Conservation (phyloP, 2,113 vertebrate species). For the Pelobates fuscus region DNA sequence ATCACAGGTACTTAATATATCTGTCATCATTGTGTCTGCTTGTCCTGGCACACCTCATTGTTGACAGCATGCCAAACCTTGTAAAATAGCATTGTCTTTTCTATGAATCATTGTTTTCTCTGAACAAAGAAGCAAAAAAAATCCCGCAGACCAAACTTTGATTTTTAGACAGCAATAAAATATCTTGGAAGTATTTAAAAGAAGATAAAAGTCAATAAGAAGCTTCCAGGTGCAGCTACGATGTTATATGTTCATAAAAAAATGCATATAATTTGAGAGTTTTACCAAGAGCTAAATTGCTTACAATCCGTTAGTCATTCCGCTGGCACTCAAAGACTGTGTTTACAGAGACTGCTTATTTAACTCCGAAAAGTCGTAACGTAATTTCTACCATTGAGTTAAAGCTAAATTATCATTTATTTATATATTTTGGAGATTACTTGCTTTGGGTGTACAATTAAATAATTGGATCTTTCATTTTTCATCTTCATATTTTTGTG, state of each 20-base stretch:
- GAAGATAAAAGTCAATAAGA: conserved; percentile 45
- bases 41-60: conserved; percentile 58
- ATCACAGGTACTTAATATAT: conserved; percentile 59
- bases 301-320: neutral
- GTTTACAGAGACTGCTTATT: too few relatives aligned
- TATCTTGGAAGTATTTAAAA: conserved; percentile 36
- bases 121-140: too few relatives aligned
- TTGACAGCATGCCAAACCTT: conserved; percentile 57
- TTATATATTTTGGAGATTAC: too few relatives aligned
- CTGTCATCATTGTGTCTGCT: conserved; percentile 61
- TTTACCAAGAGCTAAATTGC: neutral
- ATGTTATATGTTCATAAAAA: conserved; percentile 13
- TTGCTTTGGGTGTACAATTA: too few relatives aligned
- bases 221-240: conserved; percentile 8
- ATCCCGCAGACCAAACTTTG: conserved; percentile 44
- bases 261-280: conserved; percentile 1
- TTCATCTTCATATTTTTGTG: too few relatives aligned
- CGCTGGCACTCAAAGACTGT: neutral
- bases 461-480: too few relatives aligned
- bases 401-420: too few relatives aligned
- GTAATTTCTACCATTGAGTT: too few relatives aligned
- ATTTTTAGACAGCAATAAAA: conserved; percentile 52
- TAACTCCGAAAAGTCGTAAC: too few relatives aligned
- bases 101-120: conserved; percentile 40
- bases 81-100: conserved; percentile 49